Conservation (phyloP, 2,113 vertebrate species). For the Vombatus ursinus region DNA sequence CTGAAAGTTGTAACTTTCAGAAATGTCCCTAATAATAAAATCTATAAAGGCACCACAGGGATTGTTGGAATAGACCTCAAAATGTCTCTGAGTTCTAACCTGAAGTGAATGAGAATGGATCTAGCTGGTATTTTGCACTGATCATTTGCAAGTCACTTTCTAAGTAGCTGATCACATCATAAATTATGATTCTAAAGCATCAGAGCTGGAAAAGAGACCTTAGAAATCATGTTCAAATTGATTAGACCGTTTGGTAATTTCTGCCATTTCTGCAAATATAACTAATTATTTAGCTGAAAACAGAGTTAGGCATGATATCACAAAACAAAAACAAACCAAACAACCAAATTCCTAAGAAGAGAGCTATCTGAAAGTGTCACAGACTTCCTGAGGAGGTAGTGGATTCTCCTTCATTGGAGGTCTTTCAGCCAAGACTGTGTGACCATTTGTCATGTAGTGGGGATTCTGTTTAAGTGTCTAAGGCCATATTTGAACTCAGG, state of each 20-base stretch:
- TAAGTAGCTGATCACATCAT: slow-evolving; percentile 45
- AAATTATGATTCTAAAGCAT: neutral
- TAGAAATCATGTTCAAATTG: slow-evolving; percentile 18
- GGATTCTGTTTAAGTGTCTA: neutral
- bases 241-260: slow-evolving; percentile 42
- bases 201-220: neutral
- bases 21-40: neutral
- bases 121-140: slow-evolving; percentile 37
- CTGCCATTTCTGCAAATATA: slow-evolving; percentile 48
- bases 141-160: slow-evolving; percentile 44
- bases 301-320: slow-evolving; percentile 24
- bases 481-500: neutral
- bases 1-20: slow-evolving; percentile 18
- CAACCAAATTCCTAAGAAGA: neutral
- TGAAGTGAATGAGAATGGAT: neutral
- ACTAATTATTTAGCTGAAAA: slow-evolving; percentile 27
- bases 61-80: neutral
- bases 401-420: neutral
- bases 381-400: neutral
- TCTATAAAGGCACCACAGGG: neutral
- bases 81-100: neutral
- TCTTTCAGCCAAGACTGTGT: neutral
- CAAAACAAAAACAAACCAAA: slow-evolving; percentile 17
- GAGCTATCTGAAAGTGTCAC: neutral
- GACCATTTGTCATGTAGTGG: neutral